phyloP scores from a whole-genome alignment of 2,113 vertebrate species.

The Coracopsis vasa region DNA sequence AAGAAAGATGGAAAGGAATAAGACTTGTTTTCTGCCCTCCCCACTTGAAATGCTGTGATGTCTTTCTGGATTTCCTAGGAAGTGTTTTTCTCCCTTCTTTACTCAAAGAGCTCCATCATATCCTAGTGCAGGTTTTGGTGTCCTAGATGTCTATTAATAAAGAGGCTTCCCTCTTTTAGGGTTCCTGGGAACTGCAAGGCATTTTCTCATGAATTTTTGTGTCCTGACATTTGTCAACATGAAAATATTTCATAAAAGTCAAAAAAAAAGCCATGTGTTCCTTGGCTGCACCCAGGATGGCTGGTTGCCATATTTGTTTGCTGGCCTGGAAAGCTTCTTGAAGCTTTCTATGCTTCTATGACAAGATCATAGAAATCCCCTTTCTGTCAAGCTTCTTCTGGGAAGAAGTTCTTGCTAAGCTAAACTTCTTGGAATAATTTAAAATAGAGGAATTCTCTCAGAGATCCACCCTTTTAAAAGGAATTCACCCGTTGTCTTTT shows the following conservation, averaged over 20 bases:
- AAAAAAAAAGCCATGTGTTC: neutral
- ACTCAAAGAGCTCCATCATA: neutral
- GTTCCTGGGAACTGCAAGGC: conserved; percentile 25
- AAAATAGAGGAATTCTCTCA: neutral
- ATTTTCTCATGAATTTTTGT: conserved; percentile 54
- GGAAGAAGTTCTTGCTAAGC: neutral
- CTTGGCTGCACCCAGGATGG: conserved; percentile 24
- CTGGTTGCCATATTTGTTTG: conserved; percentile 15
- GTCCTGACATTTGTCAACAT: conserved; percentile 21
- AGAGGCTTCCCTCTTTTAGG: neutral
- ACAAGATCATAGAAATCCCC: conserved; percentile 23
- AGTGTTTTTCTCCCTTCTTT: neutral
- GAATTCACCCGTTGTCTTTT: neutral
- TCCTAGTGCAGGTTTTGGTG: neutral
- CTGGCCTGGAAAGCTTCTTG: neutral
- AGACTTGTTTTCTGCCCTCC: neutral
- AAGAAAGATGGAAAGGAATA: neutral
- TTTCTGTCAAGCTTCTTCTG: neutral
- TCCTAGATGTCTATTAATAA: neutral
- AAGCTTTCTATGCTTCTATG: too few species aligned
- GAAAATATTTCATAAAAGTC: neutral
- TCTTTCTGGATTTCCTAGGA: neutral
- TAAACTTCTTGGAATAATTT: neutral
- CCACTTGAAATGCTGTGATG: neutral
- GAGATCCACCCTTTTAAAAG: neutral